Evolutionary conservation across 2,113 vertebrate genomes (phyloP).

Genomic region (Ginglymostoma cirratum): DNA sequence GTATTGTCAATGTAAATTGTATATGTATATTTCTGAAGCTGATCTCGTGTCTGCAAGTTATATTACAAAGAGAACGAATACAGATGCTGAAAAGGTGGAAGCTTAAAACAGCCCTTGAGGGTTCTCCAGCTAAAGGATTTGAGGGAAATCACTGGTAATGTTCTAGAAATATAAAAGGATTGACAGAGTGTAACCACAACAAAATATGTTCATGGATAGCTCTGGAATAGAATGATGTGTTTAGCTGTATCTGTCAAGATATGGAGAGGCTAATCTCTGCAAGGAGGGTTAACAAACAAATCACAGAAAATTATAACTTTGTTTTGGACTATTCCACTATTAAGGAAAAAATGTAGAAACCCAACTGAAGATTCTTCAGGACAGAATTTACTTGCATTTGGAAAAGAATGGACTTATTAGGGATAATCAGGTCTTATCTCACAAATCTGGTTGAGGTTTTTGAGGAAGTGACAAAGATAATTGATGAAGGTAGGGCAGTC

Average conservation of each 20-base stretch:
- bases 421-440: too few species aligned
- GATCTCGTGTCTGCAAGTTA: background rate
- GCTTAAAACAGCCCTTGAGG: background rate
- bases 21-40: too few species aligned
- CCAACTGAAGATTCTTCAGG: too few species aligned
- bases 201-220: background rate
- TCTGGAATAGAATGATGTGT: background rate
- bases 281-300: background rate
- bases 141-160: background rate
- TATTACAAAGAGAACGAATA: background rate
- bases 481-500: too few species aligned
- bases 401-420: too few species aligned
- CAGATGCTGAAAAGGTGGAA: background rate
- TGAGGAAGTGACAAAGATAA: too few species aligned
- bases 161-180: background rate
- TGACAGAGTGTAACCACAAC: background rate
- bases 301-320: background rate
- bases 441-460: too few species aligned
- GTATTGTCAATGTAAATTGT: background rate
- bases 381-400: too few species aligned
- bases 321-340: too few species aligned
- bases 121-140: background rate
- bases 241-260: background rate
- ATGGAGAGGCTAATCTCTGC: background rate
- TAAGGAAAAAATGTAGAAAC: too few species aligned